Evolutionary conservation across 1,140 invertebrate species (phyloP).

Genomic region (Ectropis grisescens): DNA sequence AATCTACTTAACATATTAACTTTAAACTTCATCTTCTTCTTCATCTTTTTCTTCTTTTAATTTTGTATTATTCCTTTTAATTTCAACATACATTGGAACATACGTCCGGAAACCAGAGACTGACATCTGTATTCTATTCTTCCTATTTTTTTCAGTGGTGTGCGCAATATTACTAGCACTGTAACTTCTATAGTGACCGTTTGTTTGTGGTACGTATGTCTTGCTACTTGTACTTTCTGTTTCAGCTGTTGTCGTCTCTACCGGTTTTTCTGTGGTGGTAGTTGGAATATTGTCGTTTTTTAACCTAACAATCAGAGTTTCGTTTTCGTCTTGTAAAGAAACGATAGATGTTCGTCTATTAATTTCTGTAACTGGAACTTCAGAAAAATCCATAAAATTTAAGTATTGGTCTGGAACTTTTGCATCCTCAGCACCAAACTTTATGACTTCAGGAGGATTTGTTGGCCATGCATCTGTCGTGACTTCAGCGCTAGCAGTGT

Average conservation of each 20-base stretch:
- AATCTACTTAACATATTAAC: too few species aligned
- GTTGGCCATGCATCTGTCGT: conserved; percentile 14
- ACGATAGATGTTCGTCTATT: too few species aligned
- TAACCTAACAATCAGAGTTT: conserved; percentile 31
- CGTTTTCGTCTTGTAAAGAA: too few species aligned
- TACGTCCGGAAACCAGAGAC: conserved; percentile 25
- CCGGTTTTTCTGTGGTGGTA: conserved; percentile 9
- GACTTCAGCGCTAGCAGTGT: conserved; percentile 8
- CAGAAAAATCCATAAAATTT: too few species aligned
- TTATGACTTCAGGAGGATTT: conserved; percentile 37
- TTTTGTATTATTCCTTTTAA: conserved; percentile 27
- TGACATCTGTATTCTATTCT: conserved; percentile 26
- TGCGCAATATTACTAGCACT: conserved; percentile 24
- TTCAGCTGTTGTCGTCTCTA: not conserved
- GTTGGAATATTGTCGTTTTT: conserved; percentile 24
- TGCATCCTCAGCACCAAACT: conserved; percentile 51
- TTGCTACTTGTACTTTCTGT: conserved; percentile 14
- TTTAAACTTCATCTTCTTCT: too few species aligned
- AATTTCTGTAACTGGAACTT: too few species aligned
- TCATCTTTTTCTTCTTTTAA: too few species aligned
- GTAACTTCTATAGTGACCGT: conserved; percentile 45
- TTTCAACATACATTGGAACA: conserved; percentile 42
- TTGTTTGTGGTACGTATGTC: conserved; percentile 46
- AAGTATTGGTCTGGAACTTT: conserved; percentile 47
- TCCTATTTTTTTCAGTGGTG: conserved; percentile 38